These are phyloP conservation scores for Platanista minor DNA, from an alignment of 2,113 vertebrate species.

Conservation along the genomic window DNA sequence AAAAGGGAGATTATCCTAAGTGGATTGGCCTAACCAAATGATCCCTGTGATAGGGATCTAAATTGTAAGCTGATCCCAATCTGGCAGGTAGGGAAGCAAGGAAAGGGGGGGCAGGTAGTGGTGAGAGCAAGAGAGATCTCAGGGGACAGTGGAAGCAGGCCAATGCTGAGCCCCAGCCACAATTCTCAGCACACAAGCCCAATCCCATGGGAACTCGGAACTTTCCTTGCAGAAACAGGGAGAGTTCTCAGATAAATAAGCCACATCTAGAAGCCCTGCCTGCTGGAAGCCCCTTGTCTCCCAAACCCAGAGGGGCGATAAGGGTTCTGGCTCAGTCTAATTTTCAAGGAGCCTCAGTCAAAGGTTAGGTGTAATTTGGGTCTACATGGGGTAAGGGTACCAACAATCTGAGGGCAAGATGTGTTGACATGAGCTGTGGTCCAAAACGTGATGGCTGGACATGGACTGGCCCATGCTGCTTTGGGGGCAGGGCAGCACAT, in stretches of 20 bases:
- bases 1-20: neutral
- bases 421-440: too few species aligned
- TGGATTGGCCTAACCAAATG: neutral
- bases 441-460: too few species aligned
- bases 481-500: rapidly evolving
- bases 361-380: neutral
- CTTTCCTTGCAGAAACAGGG: neutral
- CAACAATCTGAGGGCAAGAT: neutral
- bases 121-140: neutral
- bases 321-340: neutral
- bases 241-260: neutral
- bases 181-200: neutral
- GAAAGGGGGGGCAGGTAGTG: neutral
- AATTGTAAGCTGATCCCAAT: neutral
- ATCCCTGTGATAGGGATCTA: neutral
- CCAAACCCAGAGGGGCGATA: rapidly evolving
- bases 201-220: neutral
- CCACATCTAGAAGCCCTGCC: neutral
- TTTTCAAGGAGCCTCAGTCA: neutral
- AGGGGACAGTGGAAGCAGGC: neutral
- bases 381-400: neutral
- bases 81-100: neutral
- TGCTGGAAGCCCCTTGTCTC: rapidly evolving
- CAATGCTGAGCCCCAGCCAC: neutral
- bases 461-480: too few species aligned